phyloP scores from a whole-genome alignment of 35 echinoderm and acorn worm genomes.

The Stichopus chloronotus region DNA sequence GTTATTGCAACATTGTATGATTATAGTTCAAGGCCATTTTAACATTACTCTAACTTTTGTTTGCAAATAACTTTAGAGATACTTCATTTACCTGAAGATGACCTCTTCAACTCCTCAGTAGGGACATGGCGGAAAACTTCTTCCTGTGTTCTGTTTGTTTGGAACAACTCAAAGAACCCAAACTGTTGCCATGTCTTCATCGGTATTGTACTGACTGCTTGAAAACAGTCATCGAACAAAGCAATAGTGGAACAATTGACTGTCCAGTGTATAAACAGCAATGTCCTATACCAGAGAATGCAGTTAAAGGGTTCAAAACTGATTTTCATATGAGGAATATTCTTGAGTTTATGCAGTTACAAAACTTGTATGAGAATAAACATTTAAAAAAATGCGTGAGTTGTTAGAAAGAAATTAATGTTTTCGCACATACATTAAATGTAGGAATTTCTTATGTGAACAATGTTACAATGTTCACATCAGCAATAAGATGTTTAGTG shows the following conservation, averaged over 20 bases:
- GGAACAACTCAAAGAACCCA: conserved; percentile 30
- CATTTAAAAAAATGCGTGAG: not conserved
- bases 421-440: not conserved
- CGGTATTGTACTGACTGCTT: conserved; percentile 20
- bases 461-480: conserved; percentile 18
- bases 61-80: too few species aligned
- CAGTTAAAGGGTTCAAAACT: too few species aligned
- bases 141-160: conserved; percentile 35
- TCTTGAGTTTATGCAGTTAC: conserved; percentile 3
- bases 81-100: too few species aligned
- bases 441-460: not conserved
- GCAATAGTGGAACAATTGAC: not conserved
- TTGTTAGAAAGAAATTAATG: not conserved
- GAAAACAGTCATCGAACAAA: not conserved
- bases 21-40: too few species aligned
- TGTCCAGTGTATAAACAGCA: not conserved
- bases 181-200: conserved; percentile 38
- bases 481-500: not conserved
- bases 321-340: conserved; percentile 30
- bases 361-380: not conserved
- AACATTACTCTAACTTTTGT: too few species aligned
- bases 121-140: conserved; percentile 11
- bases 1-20: too few species aligned
- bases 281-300: too few species aligned
- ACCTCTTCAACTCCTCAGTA: not conserved